Percentiles rank a stretch among this genome's conserved stretches.
phyloP scores from a whole-genome alignment of 2,888 invertebrate species.

The Xylota sylvarum region DNA sequence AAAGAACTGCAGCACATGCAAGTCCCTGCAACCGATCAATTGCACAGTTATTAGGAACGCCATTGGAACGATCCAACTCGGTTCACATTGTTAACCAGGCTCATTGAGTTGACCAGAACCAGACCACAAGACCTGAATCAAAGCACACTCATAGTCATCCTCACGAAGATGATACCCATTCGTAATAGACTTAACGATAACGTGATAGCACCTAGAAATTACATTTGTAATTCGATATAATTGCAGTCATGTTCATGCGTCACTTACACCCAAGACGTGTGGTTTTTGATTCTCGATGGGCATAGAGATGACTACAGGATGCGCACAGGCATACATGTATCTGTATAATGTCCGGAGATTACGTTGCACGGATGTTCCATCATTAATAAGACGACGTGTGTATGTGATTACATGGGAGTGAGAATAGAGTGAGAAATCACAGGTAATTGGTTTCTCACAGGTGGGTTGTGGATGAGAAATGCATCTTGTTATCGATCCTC shows the following conservation, averaged over 20 bases:
- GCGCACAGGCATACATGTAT: slow-evolving; percentile 31
- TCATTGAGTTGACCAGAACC: slow-evolving; percentile 40
- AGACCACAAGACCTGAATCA: neutral
- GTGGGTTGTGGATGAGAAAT: slow-evolving; percentile 31
- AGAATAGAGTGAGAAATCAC: slow-evolving; percentile 65
- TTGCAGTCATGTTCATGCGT: slow-evolving; percentile 68
- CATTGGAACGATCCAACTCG: no score
- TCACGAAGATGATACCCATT: slow-evolving; percentile 31
- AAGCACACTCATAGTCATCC: slow-evolving; percentile 16
- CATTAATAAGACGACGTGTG: slow-evolving; percentile 22
- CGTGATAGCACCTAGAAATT: slow-evolving; percentile 69
- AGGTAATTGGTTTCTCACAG: slow-evolving; percentile 73
- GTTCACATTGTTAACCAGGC: no score
- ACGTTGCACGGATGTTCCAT: slow-evolving; percentile 20
- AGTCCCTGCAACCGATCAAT: no score
- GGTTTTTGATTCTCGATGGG: slow-evolving; percentile 16
- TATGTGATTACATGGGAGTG: slow-evolving; percentile 45
- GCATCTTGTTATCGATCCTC: slow-evolving; percentile 43
- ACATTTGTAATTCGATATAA: slow-evolving; percentile 74
- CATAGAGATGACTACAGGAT: slow-evolving; percentile 49
- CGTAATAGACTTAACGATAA: slow-evolving; percentile 67
- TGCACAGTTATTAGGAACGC: no score
- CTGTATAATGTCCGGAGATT: slow-evolving; percentile 64
- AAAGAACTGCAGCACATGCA: no score
- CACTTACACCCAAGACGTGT: slow-evolving; percentile 50